Conservation (phyloP, 2,888 invertebrate species). For the Nebria brevicollis region DNA sequence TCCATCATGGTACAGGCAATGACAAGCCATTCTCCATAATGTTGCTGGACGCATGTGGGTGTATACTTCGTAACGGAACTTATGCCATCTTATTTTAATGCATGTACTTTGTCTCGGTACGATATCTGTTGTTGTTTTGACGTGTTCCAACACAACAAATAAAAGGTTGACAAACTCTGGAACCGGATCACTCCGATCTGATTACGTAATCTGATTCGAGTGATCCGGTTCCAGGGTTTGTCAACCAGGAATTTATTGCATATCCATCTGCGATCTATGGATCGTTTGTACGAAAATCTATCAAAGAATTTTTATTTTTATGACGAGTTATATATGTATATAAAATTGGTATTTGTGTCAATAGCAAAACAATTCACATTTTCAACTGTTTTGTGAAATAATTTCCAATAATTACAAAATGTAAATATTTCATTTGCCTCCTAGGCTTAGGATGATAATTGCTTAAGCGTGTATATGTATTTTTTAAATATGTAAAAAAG, state of each 20-base stretch:
- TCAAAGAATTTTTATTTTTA: too few species aligned
- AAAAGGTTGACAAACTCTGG: constrained; percentile 34
- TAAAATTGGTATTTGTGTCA: not conserved
- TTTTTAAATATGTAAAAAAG: not conserved
- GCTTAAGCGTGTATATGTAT: not conserved
- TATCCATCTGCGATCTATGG: too few species aligned
- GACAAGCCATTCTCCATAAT: not conserved
- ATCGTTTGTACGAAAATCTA: too few species aligned
- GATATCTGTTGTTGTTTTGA: not conserved
- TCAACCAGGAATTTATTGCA: too few species aligned
- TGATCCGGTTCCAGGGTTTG: too few species aligned
- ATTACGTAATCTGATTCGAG: not conserved
- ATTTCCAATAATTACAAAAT: not conserved
- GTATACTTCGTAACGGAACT: constrained; percentile 24
- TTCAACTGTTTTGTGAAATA: not conserved
- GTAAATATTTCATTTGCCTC: not conserved
- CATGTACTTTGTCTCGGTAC: not conserved
- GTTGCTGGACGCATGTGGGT: constrained; percentile 13
- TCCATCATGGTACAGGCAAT: constrained; percentile 22
- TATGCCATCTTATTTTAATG: constrained; percentile 20
- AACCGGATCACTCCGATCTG: constrained; percentile 22
- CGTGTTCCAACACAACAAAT: not conserved
- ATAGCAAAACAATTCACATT: not conserved
- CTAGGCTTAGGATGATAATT: not conserved
- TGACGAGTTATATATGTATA: not conserved